Conservation (phyloP, 2,797 vertebrate species). For the Momotus momota region DNA sequence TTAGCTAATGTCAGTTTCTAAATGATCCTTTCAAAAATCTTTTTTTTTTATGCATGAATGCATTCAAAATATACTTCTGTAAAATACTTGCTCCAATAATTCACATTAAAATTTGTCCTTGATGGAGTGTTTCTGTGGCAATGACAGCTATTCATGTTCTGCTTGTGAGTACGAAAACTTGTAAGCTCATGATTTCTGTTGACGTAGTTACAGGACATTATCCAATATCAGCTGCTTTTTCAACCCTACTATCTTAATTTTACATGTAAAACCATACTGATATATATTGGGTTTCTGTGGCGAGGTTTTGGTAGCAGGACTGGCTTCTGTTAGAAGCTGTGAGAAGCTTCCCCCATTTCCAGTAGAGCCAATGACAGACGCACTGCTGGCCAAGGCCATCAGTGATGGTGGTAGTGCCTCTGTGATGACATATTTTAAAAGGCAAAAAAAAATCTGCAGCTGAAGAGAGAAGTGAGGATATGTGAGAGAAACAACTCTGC, state of each 20-base stretch:
- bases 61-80: background rate
- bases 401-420: fast-evolving
- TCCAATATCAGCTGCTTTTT: background rate
- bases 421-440: background rate
- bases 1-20: background rate
- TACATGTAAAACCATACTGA: background rate
- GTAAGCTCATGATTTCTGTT: background rate
- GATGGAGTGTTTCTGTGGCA: background rate
- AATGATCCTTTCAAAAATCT: background rate
- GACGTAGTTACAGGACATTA: background rate
- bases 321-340: background rate
- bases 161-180: background rate
- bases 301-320: background rate
- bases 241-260: background rate
- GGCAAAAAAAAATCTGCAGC: background rate
- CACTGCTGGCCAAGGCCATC: fast-evolving
- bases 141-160: background rate
- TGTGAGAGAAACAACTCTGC: background rate
- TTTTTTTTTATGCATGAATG: background rate
- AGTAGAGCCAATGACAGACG: fast-evolving
- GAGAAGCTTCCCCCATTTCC: background rate
- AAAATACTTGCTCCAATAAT: background rate
- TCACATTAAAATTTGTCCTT: background rate
- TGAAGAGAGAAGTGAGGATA: background rate
- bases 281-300: background rate